Percentiles rank a stretch among this genome's conserved stretches.
These are phyloP conservation scores for Tragelaphus buxtoni DNA, from an alignment of 2,113 vertebrate species.

Conservation along the genomic window DNA sequence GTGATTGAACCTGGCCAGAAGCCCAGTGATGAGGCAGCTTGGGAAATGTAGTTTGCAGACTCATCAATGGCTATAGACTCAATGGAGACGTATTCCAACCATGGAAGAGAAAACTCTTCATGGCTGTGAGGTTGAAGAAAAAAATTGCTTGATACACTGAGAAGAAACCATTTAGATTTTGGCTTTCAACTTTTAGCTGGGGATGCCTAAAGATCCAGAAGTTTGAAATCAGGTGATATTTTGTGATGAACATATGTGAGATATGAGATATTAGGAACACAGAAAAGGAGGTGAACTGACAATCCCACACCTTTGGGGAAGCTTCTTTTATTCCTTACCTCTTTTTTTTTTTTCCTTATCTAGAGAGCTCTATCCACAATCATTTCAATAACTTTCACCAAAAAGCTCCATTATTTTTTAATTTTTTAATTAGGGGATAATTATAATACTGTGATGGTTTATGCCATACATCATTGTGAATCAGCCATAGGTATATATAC, in stretches of 20 bases:
- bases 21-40: background rate
- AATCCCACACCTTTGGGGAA: background rate
- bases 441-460: background rate
- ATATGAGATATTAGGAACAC: background rate
- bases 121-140: background rate
- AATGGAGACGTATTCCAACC: background rate
- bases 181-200: background rate
- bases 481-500: background rate
- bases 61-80: background rate
- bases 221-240: background rate
- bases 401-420: background rate
- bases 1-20: background rate
- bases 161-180: background rate
- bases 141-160: background rate
- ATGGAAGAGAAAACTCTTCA: background rate
- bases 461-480: background rate
- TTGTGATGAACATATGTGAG: background rate
- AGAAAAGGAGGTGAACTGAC: background rate
- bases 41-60: background rate
- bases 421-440: background rate
- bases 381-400: constrained; percentile 9
- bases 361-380: background rate
- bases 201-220: background rate
- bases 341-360: background rate
- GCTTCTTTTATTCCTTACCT: background rate